Evolutionary conservation across 2,888 invertebrate species (phyloP).

Genomic region (Thecocarcelia acutangulata): DNA sequence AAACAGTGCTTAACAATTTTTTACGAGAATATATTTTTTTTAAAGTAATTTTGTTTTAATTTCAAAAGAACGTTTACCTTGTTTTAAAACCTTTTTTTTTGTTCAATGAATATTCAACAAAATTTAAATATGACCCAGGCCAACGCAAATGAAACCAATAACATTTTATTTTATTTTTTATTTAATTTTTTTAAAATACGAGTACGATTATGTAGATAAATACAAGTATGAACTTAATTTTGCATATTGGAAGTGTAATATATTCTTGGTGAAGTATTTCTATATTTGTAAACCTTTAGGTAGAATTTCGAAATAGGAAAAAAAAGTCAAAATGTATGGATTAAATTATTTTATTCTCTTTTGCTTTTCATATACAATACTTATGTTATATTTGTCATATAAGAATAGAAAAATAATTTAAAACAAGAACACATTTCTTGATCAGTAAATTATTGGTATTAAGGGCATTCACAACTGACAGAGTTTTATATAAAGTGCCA

Average conservation of each 20-base stretch:
- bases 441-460: slow-evolving; percentile 16
- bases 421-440: background rate
- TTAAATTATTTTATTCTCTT: slow-evolving; percentile 32
- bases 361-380: slow-evolving; percentile 1
- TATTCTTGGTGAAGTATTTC: too few relatives aligned
- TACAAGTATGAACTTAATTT: background rate
- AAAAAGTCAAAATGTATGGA: slow-evolving; percentile 28
- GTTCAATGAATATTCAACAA: slow-evolving; percentile 46
- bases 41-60: too few relatives aligned
- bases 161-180: background rate
- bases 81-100: background rate
- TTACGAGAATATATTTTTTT: too few relatives aligned
- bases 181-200: too few relatives aligned
- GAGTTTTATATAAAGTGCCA: background rate
- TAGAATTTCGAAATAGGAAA: slow-evolving; percentile 4
- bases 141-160: background rate
- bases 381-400: slow-evolving; percentile 11
- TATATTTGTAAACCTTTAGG: background rate
- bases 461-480: background rate
- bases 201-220: background rate
- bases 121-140: slow-evolving; percentile 53
- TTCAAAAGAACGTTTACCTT: slow-evolving; percentile 4
- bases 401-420: slow-evolving; percentile 5
- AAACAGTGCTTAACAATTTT: too few relatives aligned
- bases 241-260: too few relatives aligned